These are phyloP conservation scores for Phocoena phocoena DNA, from an alignment of 2,113 vertebrate species.

Conservation along the genomic window DNA sequence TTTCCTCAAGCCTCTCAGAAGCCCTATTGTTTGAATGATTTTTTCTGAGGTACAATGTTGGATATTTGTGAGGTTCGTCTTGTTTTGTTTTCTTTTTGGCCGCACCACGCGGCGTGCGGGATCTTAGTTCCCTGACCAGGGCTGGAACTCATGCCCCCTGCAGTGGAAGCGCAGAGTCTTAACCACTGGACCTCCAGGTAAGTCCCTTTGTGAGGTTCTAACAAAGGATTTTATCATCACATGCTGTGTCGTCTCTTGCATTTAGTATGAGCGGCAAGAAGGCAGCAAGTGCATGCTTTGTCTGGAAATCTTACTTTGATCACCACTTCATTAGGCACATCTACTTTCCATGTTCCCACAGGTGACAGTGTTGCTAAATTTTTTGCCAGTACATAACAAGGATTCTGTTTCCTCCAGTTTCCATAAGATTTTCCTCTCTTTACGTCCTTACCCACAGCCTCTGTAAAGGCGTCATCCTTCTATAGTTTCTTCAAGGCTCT, in stretches of 20 bases:
- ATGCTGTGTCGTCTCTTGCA: not conserved
- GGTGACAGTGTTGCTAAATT: not conserved
- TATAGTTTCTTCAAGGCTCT: not conserved
- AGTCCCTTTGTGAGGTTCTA: not conserved
- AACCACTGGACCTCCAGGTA: no score
- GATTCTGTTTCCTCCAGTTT: not conserved
- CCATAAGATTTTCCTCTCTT: not conserved
- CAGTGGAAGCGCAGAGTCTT: no score
- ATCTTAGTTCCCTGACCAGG: no score
- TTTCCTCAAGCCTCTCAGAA: not conserved
- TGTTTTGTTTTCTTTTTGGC: no score
- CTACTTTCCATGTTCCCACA: not conserved
- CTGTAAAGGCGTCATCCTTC: not conserved
- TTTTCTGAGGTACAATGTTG: not conserved
- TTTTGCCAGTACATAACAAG: not conserved
- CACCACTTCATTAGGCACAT: not conserved
- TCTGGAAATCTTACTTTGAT: not conserved
- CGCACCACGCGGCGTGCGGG: rapidly evolving
- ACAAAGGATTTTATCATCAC: not conserved
- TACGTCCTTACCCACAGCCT: not conserved
- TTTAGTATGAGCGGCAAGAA: not conserved
- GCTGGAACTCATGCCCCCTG: no score
- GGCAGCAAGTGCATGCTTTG: not conserved
- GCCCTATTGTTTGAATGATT: not conserved
- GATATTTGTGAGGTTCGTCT: not conserved